Base-by-base conservation (phyloP, 2,797 vertebrate genomes). In the Eulemur mongoz region DNA sequence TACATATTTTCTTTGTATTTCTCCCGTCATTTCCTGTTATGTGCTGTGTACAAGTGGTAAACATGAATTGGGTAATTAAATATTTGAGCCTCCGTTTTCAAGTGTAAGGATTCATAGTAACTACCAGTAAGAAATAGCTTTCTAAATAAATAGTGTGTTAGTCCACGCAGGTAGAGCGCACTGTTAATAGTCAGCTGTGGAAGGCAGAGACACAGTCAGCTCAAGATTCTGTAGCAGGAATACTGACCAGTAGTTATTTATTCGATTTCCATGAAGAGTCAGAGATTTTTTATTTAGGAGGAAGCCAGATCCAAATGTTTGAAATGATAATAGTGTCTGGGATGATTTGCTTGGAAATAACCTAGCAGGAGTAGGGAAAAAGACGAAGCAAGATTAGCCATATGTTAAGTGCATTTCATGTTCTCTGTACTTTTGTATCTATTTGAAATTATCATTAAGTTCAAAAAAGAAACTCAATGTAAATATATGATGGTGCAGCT, bases 51-150 rank as follows among this genome's bases (percentile, higher is more conserved):
- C 50, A 61, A 78, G 40, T 61, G 54, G n/a, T 63, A 85, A 61
- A 30, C 76, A 7, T 93, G 81, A 96, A 73, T 57, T 91, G 73
- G 40, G 69, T 72, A 90, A 65, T 72, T 76, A 54, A 93, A 70
- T 85, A 70, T 35, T 69, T n/a, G 72, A 63, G 25, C 50, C 10
- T 32, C 17, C 38, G 2, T 69, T 48, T 94, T 86, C 67, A 76
- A 92, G 69, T 54, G 4, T n/a, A 25, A 93, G 38, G 32, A 63
- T 61, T 84, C 85, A 63, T 67, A 76, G 63, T 61, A 78, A 73
- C 23, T 94, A 35, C 27, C 43, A 78, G 7, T 69, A 69, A 94
- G 40, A 67, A 82, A 61, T 7, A 54, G 8, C 61, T 92, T 92
- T 90, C 52, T 22, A n/a, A 80, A 32, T 69, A 72, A 82, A 27